Evolutionary conservation across 2,113 vertebrate genomes (phyloP), one percentile per base, ranked within the genome.

Genomic region (Sitta europaea): DNA sequence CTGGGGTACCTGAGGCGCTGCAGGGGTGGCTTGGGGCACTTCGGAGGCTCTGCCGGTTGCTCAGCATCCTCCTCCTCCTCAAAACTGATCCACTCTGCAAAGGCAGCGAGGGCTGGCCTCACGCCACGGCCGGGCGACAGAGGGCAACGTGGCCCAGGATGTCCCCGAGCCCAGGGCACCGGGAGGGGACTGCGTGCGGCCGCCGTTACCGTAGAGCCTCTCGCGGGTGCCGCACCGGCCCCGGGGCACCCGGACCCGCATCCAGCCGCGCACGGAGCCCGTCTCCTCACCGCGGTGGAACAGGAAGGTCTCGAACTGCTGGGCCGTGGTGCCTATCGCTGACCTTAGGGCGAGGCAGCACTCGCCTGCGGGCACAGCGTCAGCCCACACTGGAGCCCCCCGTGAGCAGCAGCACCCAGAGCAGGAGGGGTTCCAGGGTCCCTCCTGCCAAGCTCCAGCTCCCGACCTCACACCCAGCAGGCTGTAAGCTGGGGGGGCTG

Each of bases 241-340:
- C 54, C 97, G 97, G 48, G 98, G 98, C 14, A 98, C 96, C 38
- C 97, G 96, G 21, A 97, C 92, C 59, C 91, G 78, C 94, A 99
- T 96, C 61, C 98, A 94, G 51, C 98, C 99, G 1, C 98, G 97
- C 43, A 99, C 98, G 57, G 98, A 99, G 42, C 99, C 99, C 38
- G 99, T 98, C 97, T 99, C 99, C 89, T 99, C 98, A 0, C 98
- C 99, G 0, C 98, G 97, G 96, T 99, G 99, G 87, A 97, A 98
- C 88, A 99, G 96, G 95, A 98, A 99, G 4, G 98, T 98, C 97
- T 99, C 98, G 35, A 99, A 99, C 65, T 97, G 97, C 95, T 98
- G 98, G 1, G 97, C 97, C 4, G 94, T 88, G 89, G 50, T 86
- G 68, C 94, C 85, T 0, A 94, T 94, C n/a, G 96, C 88, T 0